A percentile compares a stretch with the other conserved stretches of the same genome.
Evolutionary conservation across 2,113 vertebrate genomes (phyloP).

Genomic region (Morone chrysops): DNA sequence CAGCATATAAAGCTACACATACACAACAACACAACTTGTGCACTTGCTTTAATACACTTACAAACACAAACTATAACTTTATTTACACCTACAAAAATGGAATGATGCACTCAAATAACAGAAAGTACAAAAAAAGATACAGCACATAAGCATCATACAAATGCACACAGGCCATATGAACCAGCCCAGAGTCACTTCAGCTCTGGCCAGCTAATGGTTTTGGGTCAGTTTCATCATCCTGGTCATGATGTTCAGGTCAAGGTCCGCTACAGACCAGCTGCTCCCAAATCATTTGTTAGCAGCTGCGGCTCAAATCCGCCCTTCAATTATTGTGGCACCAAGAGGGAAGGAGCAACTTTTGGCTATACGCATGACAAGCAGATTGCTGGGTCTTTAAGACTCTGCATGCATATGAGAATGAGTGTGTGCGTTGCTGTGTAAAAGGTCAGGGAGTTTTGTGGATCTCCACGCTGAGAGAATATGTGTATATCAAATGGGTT

Average conservation of each 20-base stretch:
- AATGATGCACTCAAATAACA: not conserved
- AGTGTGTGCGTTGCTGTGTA: not conserved
- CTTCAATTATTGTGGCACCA: conserved; percentile 78
- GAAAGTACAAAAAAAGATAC: not conserved
- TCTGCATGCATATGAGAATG: not conserved
- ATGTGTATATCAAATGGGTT: conserved; percentile 34
- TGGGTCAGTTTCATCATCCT: conserved; percentile 60
- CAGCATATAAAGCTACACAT: not conserved
- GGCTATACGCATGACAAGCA: conserved; percentile 52
- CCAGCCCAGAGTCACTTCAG: conserved; percentile 16
- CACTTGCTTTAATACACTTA: conserved; percentile 2
- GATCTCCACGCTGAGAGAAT: not conserved
- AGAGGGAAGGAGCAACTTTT: conserved; percentile 49
- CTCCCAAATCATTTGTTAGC: conserved; percentile 70
- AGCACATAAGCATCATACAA: not conserved
- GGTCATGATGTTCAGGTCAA: conserved; percentile 70
- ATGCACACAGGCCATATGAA: conserved; percentile 8
- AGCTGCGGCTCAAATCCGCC: conserved; percentile 64
- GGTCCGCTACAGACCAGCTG: conserved; percentile 49
- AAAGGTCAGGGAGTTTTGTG: conserved; percentile 60
- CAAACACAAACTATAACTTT: not conserved
- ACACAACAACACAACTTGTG: not conserved
- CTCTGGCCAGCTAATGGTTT: conserved; percentile 50
- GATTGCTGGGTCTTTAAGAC: conserved; percentile 56
- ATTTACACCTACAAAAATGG: not conserved